A percentile compares a stretch with the other conserved stretches of the same genome.
Evolutionary conservation across 2,888 invertebrate genomes (phyloP).

Genomic region (Drosophila neoperkinsi): DNA sequence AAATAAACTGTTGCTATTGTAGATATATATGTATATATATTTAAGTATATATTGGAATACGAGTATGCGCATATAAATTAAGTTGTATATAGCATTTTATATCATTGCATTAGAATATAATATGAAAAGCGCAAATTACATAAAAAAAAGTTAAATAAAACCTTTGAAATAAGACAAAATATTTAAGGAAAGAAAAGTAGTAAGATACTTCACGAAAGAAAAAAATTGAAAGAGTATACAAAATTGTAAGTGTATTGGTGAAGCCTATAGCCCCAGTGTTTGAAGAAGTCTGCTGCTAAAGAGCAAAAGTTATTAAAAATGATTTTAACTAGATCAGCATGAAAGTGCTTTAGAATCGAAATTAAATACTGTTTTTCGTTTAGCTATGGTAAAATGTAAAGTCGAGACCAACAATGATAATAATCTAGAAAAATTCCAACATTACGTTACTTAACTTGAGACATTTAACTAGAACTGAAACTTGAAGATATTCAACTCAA

Average conservation of each 20-base stretch:
- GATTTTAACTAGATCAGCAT: conserved; percentile 27
- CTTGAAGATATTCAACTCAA: conserved; percentile 9
- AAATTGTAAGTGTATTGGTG: conserved; percentile 1
- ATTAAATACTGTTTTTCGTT: conserved; percentile 5
- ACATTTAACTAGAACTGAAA: conserved; percentile 40
- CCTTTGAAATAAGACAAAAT: not conserved
- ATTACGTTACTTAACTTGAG: conserved; percentile 41
- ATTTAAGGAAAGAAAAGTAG: not conserved
- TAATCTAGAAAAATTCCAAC: conserved; percentile 27
- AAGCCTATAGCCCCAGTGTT: conserved; percentile 41
- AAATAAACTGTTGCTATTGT: conserved; percentile 52
- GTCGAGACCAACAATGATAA: conserved; percentile 15
- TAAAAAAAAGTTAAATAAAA: conserved; percentile 6
- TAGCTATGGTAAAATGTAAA: conserved; percentile 2
- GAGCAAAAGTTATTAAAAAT: conserved; percentile 29
- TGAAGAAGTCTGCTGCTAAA: conserved; percentile 16
- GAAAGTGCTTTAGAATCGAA: conserved; percentile 35
- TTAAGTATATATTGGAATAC: conserved; percentile 45
- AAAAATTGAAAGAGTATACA: not conserved
- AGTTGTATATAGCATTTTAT: conserved; percentile 49
- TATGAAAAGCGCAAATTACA: conserved; percentile 45
- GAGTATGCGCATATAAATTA: conserved; percentile 58
- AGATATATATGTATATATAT: conserved; percentile 37
- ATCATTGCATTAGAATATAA: conserved; percentile 49
- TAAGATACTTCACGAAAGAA: not conserved